A percentile compares a stretch with the other conserved stretches of the same genome.
phyloP scores from a whole-genome alignment of 2,113 vertebrate species.

The Hippocampus barbouri region DNA sequence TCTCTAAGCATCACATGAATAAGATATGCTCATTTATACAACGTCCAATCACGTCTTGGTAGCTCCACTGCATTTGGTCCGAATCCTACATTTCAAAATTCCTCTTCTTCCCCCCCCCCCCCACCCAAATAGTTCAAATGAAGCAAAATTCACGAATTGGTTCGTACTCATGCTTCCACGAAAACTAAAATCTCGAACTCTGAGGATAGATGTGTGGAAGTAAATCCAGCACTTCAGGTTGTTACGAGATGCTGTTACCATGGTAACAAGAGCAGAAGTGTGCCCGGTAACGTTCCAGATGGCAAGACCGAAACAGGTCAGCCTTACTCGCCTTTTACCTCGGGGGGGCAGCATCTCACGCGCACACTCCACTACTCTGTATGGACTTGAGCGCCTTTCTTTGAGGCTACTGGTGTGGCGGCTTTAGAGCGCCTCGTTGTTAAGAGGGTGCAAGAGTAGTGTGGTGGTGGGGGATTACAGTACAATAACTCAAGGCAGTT shows the following conservation, averaged over 20 bases:
- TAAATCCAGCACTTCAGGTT: background rate
- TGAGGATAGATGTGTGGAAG: background rate
- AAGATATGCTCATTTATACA: slow-evolving; percentile 45
- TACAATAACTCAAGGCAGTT: slow-evolving; percentile 32
- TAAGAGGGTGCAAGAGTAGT: no score
- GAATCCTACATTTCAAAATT: background rate
- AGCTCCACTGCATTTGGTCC: background rate
- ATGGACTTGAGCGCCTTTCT: no score
- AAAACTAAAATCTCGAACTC: background rate
- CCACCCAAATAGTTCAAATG: no score
- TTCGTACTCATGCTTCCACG: no score
- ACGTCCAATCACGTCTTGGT: slow-evolving; percentile 21
- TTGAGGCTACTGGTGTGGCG: no score
- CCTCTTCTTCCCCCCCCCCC: no score
- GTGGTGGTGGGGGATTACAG: background rate
- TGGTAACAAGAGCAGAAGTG: background rate
- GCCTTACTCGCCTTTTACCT: background rate
- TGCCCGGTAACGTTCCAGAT: background rate
- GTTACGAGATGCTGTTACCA: background rate
- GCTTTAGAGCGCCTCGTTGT: no score
- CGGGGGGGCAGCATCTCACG: no score
- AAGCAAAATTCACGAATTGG: no score
- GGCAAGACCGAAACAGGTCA: background rate
- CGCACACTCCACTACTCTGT: no score
- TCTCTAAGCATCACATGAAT: slow-evolving; percentile 47